phyloP scores from a whole-genome alignment of 37 sponge, comb jelly and placozoan genomes.

The Eunapius fragilis region DNA sequence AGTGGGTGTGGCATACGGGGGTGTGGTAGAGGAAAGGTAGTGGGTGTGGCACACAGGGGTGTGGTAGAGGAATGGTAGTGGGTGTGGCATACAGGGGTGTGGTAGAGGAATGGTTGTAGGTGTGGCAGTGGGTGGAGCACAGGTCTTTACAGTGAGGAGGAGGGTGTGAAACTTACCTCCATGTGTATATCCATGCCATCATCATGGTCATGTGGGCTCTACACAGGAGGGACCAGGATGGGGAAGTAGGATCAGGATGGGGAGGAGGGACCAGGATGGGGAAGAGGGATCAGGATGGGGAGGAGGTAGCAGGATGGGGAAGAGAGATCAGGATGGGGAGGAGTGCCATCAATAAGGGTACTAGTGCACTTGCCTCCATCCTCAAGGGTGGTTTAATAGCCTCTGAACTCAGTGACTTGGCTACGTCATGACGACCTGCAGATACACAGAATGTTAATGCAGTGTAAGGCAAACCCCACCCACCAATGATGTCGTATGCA shows the following conservation, averaged over 20 bases:
- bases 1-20: not conserved
- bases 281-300: too few species aligned
- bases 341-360: too few species aligned
- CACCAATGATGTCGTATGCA: conserved; percentile 72
- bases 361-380: not conserved
- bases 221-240: not conserved
- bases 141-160: too few species aligned
- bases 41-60: not conserved
- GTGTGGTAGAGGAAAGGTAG: too few species aligned
- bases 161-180: conserved; percentile 24
- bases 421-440: not conserved
- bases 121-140: too few species aligned
- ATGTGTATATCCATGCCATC: conserved; percentile 66
- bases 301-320: too few species aligned
- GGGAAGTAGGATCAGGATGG: not conserved
- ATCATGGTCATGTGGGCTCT: conserved; percentile 3
- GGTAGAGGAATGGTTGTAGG: too few species aligned
- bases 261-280: too few species aligned
- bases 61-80: not conserved
- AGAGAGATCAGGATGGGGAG: too few species aligned
- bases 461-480: not conserved
- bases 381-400: not conserved
- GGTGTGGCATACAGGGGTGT: not conserved
- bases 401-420: not conserved
- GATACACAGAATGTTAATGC: too few species aligned